Base-by-base conservation (phyloP, 37 sponge, comb jelly and placozoan genomes). In the Lycopodina hypogea region DNA sequence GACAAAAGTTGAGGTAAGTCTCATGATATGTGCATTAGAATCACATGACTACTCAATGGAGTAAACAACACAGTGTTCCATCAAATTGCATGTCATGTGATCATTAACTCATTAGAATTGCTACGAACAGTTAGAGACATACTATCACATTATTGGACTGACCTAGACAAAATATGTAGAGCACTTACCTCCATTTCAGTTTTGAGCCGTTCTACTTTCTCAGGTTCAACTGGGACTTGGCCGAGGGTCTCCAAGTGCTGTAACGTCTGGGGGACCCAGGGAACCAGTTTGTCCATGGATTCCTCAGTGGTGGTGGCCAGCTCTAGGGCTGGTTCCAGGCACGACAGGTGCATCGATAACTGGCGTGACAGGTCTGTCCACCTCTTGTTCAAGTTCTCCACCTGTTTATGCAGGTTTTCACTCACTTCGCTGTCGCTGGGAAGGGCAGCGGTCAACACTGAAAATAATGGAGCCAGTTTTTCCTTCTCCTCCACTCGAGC, bases 271-370 rank as follows among this genome's bases (percentile, higher is more conserved):
- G 71, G 71, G 6, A 90, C 58, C 91, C 90, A 90, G 0, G 75
- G 69, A 39, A 28, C 17, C 66, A 90, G 67, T 32, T 66, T 56
- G 2, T 63, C 58, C 48, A 64, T 42, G 28, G 75, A 77, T 17
- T 60, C 75, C 73, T 90, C 90, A 63, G 76, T 68, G 24, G 68
- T 51, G 22, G n/a, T 69, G 18, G 90, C 90, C 35, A 71, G 72
- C 2, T 62, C 39, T 2, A 38, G 48, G 7, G 81, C 81, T 6
- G 70, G 3, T 0, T 85, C 78, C 56, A 90, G 37, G 30, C 77
- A 76, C 0, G 81, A 36, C 59, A 77, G 63, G 55, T 61, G 29
- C 36, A 60, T 53, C 0, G 61, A 37, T 15, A 90, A 34, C 53
- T 56, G 67, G 69, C 60, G 56, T 11, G 81, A 26, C 41, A 90